A percentile compares a stretch with the other conserved stretches of the same genome.
phyloP scores from a whole-genome alignment of 2,888 invertebrate genomes.

The Barypeithes pellucidus region DNA sequence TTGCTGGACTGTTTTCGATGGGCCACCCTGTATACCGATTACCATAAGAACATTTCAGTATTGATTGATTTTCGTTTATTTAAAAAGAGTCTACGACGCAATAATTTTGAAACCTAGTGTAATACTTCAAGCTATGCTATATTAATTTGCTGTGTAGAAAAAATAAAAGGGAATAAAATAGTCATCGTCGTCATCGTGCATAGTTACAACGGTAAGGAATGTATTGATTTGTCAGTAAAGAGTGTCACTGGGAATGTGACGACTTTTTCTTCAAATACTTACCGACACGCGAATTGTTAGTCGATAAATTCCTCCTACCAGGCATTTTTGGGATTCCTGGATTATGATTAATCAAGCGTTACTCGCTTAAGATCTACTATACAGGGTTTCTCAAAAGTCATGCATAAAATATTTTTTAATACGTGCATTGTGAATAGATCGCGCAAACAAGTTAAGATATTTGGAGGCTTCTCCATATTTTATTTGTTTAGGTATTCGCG shows the following conservation, averaged over 20 bases:
- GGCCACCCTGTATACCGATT: no score
- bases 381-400: no score
- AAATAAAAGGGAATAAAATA: neutral
- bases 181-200: neutral
- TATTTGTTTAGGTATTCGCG: no score
- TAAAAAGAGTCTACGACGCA: no score
- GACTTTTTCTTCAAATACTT: constrained; percentile 56
- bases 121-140: neutral
- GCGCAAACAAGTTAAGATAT: no score
- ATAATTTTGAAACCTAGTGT: neutral
- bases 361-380: no score
- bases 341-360: constrained; percentile 49
- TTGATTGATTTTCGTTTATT: no score
- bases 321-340: constrained; percentile 41
- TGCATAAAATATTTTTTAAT: no score
- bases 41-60: no score
- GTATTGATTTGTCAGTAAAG: constrained; percentile 60
- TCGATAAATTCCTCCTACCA: constrained; percentile 49
- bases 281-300: constrained; percentile 41
- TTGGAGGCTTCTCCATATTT: no score
- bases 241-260: constrained; percentile 61
- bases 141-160: neutral
- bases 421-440: no score
- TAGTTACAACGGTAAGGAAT: constrained; percentile 55
- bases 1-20: no score